Evolutionary conservation across 2,797 vertebrate genomes (phyloP).

Genomic region (Darevskia nairensis): DNA sequence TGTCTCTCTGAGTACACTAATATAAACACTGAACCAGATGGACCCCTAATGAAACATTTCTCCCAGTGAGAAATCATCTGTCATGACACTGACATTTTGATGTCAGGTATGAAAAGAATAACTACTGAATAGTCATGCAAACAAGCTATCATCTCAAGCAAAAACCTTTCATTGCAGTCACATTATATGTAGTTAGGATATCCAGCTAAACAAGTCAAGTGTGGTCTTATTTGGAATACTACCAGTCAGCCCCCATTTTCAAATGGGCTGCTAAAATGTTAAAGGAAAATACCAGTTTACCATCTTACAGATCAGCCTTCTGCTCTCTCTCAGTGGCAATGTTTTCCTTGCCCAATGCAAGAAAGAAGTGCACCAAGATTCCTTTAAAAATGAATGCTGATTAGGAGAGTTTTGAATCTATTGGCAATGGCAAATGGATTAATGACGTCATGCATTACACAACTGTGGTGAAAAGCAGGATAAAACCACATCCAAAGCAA

Average conservation of each 20-base stretch:
- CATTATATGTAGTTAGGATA: background rate
- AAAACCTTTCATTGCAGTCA: background rate
- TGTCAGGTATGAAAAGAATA: background rate
- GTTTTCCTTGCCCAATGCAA: slow-evolving; percentile 23
- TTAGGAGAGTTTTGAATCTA: slow-evolving; percentile 56
- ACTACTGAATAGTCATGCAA: background rate
- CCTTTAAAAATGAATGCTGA: slow-evolving; percentile 42
- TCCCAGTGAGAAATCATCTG: too few species aligned
- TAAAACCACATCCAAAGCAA: slow-evolving; percentile 18
- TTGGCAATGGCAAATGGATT: slow-evolving; percentile 38
- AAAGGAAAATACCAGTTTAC: background rate
- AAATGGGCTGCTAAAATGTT: rapidly evolving
- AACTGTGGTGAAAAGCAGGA: slow-evolving; percentile 43
- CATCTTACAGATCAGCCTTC: background rate
- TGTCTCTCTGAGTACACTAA: background rate
- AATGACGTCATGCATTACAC: slow-evolving; percentile 48
- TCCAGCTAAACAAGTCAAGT: background rate
- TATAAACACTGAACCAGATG: background rate
- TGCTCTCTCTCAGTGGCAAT: background rate
- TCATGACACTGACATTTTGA: too few species aligned
- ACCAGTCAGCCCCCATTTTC: rapidly evolving
- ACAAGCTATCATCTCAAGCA: background rate
- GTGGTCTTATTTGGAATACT: background rate
- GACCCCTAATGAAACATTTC: background rate
- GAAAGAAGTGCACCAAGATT: slow-evolving; percentile 27